These are phyloP conservation scores for Eidolon dupreanum DNA, from an alignment of 2,797 vertebrate species.

Conservation along the genomic window DNA sequence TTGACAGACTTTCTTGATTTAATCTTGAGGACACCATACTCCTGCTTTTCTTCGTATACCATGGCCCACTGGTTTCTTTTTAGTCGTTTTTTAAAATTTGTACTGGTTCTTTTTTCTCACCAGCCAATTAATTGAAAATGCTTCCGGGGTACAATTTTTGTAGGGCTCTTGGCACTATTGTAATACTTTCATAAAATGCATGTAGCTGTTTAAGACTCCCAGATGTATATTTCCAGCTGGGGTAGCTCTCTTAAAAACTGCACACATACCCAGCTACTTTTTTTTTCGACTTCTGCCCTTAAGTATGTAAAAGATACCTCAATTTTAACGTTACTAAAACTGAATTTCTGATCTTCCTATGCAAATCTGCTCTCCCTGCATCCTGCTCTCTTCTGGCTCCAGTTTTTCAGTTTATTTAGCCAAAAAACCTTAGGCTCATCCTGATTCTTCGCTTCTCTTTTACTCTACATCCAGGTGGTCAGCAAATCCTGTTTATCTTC, in stretches of 20 bases:
- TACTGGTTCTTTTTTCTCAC: background rate
- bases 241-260: background rate
- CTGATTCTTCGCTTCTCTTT: background rate
- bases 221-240: background rate
- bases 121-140: constrained; percentile 1
- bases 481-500: background rate
- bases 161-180: background rate
- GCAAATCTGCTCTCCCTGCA: background rate
- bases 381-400: background rate
- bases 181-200: background rate
- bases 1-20: background rate
- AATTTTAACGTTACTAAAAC: background rate
- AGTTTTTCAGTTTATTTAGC: background rate
- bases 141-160: background rate
- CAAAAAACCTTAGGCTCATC: background rate
- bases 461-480: background rate
- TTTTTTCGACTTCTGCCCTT: background rate
- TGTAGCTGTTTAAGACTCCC: background rate
- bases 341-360: background rate
- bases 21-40: background rate
- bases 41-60: background rate
- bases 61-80: background rate
- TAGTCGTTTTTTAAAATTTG: background rate
- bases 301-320: background rate
- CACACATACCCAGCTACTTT: background rate